Evolutionary conservation across 30 jellyfish, hydroid and myxozoan genomes (phyloP), one percentile per base, ranked within the genome.

Genomic region (Hydractinia echinata): DNA sequence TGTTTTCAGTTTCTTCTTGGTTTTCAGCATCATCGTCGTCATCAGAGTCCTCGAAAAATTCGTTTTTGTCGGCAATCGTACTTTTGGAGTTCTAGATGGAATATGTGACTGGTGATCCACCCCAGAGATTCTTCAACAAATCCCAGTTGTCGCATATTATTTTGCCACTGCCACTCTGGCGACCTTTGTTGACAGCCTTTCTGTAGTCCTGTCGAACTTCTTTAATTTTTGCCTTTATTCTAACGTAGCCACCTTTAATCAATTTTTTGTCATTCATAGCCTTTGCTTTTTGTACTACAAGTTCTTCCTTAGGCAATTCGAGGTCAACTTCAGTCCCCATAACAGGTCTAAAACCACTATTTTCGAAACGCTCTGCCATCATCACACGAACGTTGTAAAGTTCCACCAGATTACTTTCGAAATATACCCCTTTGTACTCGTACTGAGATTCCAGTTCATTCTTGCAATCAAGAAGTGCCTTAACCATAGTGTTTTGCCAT

Each of bases 331-430:
- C 56, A 0, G 77, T 48, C 60, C 69, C 62, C 48, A 67, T 62
- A 39, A 15, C 88, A 9, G 88, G 88, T 69, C 94, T 87, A 85
- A 76, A 85, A 72, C 52, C 62, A 62, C 82, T 87, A 30, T 70
- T 51, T 64, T 83, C 85, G 84, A 15, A 77, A 60, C 51, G 72
- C 49, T 81, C 1, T 8, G 94, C 88, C 94, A 85, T 76, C 80
- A 4, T 44, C 61, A 54, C 53, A 14, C 94, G 48, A 69, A 84
- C n/a, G 51, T 64, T 83, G 55, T 84, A 84, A 10, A 84, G 62
- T 54, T 67, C 66, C 39, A 84, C 94, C 5, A 76, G 88, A 53
- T 84, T 87, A 10, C 87, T 64, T 78, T 84, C 83, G 71, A 84
- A 73, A 66, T 84, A 86, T 51, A 15, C 64, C 56, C 92, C 92